Percentiles rank a stretch among this genome's conserved stretches.
These are phyloP conservation scores for Caenorhabditis zanzibari DNA, from an alignment of 2,888 invertebrate species.

Conservation along the genomic window DNA sequence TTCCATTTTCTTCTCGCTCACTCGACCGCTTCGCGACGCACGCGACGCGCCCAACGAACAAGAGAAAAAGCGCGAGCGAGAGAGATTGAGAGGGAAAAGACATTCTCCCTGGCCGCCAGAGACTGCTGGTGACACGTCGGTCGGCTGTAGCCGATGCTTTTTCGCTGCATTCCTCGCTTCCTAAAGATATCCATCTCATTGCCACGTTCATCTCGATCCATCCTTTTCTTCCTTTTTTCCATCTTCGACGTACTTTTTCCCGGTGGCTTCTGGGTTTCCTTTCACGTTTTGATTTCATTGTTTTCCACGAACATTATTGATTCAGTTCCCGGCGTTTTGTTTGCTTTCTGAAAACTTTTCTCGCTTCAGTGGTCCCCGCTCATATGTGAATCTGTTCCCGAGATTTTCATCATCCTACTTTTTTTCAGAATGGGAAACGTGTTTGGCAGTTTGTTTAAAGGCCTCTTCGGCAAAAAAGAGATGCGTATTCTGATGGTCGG, in stretches of 20 bases:
- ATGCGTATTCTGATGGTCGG: slow-evolving; percentile 88
- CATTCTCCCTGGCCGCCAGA: slow-evolving; percentile 30
- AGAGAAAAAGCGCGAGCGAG: slow-evolving; percentile 43
- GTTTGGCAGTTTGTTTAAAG: slow-evolving; percentile 90
- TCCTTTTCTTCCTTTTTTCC: slow-evolving; percentile 8
- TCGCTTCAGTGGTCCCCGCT: neutral
- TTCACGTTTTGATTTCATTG: slow-evolving; percentile 23
- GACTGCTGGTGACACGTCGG: slow-evolving; percentile 62
- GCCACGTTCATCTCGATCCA: slow-evolving; percentile 33
- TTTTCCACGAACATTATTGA: slow-evolving; percentile 14
- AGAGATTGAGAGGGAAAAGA: slow-evolving; percentile 47
- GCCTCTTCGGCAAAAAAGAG: slow-evolving; percentile 99
- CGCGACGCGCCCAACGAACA: slow-evolving; percentile 62
- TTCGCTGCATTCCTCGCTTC: slow-evolving; percentile 19
- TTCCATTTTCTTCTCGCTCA: neutral
- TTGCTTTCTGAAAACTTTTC: neutral
- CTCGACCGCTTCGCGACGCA: slow-evolving; percentile 55
- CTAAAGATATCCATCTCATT: slow-evolving; percentile 58
- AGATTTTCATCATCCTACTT: neutral
- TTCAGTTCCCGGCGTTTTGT: slow-evolving; percentile 2
- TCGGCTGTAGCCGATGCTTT: slow-evolving; percentile 42
- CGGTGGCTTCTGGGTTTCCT: neutral
- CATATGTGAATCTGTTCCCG: neutral
- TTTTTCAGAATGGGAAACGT: slow-evolving; percentile 76
- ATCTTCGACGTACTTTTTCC: slow-evolving; percentile 23